A percentile compares a stretch with the other conserved stretches of the same genome.
Conservation (phyloP, 2,797 vertebrate genomes). For the Siniperca scherzeri region DNA sequence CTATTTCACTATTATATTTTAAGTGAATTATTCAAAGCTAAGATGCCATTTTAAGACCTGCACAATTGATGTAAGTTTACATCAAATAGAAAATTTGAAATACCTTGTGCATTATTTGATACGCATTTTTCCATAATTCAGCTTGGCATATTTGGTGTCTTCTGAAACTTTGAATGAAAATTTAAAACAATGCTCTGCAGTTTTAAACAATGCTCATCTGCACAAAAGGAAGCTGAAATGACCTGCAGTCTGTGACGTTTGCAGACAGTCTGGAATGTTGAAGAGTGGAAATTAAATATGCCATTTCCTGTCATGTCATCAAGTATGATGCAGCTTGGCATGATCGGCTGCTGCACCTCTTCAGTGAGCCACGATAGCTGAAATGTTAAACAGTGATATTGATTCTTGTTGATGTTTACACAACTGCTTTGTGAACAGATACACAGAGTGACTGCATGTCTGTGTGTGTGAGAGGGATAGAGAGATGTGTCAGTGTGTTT, state of each 20-base stretch:
- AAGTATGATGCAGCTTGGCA: slow-evolving; percentile 3
- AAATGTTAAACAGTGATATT: slow-evolving; percentile 51
- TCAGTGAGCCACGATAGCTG: background rate
- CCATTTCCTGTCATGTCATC: slow-evolving; percentile 9
- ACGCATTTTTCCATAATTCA: background rate
- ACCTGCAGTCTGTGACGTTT: slow-evolving; percentile 2
- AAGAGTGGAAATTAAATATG: background rate
- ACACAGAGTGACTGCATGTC: slow-evolving; percentile 29
- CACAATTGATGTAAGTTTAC: background rate
- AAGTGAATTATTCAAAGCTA: slow-evolving; percentile 22
- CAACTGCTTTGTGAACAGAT: slow-evolving; percentile 50
- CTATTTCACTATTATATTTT: background rate
- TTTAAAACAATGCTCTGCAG: background rate
- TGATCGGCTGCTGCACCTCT: slow-evolving; percentile 11
- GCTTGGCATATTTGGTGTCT: background rate
- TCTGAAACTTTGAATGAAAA: background rate
- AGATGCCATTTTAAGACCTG: slow-evolving; percentile 4
- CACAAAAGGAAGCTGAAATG: background rate
- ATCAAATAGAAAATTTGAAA: background rate
- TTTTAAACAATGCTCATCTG: background rate
- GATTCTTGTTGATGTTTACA: slow-evolving; percentile 59
- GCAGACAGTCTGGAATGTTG: background rate
- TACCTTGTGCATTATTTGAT: background rate
- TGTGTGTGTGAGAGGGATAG: background rate
- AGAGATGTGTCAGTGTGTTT: slow-evolving; percentile 43